Evolutionary conservation across 2,888 invertebrate species (phyloP), one percentile per base, ranked within the genome.

Genomic region (Andrena bucephala): DNA sequence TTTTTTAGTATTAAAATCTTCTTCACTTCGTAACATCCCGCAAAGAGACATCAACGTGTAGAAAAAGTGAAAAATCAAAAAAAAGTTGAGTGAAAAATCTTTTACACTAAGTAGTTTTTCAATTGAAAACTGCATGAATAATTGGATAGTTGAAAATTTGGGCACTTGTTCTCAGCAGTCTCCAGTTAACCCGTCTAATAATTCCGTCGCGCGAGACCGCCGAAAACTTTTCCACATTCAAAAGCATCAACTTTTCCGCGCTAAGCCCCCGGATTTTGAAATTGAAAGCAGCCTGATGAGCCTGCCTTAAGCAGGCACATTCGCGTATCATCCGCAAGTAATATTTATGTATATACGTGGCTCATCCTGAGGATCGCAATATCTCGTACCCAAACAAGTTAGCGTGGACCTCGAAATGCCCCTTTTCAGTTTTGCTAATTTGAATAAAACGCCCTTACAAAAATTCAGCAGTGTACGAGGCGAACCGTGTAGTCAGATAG

Each of bases 211-310:
- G 13, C 10, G n/a, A 42, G 6, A 2, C 24, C 42, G 13, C 24
- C 24, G 7, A 27, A 54, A 24, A 72, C n/a, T 54, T 36, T 52
- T 31, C 16, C 13, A 63, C 5, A 13, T 20, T 31, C 48, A 31
- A 27, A 10, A 31, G 10, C 27, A 36, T 75, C 74, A 74, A 69
- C 65, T 69, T 79, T 29, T 2, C 52, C 29, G 16, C 6, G 57
- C 24, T 57, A 63, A 60, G 33, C 65, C 50, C 6, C 27, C 1
- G 50, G 59, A 8, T 67, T 68, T 57, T 57, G 57, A 57, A 59
- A 69, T 79, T 69, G 74, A 79, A 74, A 59, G 57, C 74, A 36
- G 65, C 63, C n/a, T 65, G 59, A 69, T 69, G 78, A 79, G 65
- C 16, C 67, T 69, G 59, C 42, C 52, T 33, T 36, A 74, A 73